phyloP scores from a whole-genome alignment of 2,113 vertebrate genomes.

The Cygnus buccinator region DNA sequence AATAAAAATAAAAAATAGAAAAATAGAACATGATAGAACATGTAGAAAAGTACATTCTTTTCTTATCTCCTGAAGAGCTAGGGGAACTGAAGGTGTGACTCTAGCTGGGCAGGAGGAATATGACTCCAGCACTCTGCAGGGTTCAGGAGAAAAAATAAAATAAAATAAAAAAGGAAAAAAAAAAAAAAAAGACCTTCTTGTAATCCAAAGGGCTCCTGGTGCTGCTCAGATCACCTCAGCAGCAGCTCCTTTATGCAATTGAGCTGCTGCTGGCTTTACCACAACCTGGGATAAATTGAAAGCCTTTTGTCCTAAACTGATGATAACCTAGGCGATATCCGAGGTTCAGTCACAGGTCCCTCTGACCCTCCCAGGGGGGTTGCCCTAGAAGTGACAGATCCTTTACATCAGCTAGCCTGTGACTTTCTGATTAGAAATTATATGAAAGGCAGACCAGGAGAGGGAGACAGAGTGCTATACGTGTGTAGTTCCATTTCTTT shows the following conservation, averaged over 20 bases:
- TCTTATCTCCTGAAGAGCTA: background rate
- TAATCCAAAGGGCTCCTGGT: background rate
- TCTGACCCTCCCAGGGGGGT: background rate
- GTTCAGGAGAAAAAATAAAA: background rate
- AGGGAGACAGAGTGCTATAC: slow-evolving; percentile 21
- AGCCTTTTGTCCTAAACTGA: background rate
- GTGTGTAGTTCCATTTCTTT: background rate
- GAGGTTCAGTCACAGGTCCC: background rate
- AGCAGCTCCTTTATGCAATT: background rate
- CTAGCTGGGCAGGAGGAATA: background rate
- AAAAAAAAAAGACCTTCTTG: background rate
- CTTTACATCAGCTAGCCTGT: background rate
- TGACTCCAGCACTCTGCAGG: background rate
- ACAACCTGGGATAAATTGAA: background rate
- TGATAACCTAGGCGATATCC: background rate
- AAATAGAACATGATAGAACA: background rate
- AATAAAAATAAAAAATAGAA: background rate
- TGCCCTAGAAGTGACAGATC: background rate
- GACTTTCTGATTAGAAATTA: background rate
- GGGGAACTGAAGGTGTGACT: background rate
- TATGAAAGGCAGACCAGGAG: background rate
- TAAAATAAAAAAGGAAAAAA: background rate
- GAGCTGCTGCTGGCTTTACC: background rate
- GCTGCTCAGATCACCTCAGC: background rate
- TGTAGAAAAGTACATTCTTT: background rate